A percentile compares a stretch with the other conserved stretches of the same genome.
These are phyloP conservation scores for Perizoma affinitatum DNA, from an alignment of 2,888 invertebrate genomes.

Conservation along the genomic window DNA sequence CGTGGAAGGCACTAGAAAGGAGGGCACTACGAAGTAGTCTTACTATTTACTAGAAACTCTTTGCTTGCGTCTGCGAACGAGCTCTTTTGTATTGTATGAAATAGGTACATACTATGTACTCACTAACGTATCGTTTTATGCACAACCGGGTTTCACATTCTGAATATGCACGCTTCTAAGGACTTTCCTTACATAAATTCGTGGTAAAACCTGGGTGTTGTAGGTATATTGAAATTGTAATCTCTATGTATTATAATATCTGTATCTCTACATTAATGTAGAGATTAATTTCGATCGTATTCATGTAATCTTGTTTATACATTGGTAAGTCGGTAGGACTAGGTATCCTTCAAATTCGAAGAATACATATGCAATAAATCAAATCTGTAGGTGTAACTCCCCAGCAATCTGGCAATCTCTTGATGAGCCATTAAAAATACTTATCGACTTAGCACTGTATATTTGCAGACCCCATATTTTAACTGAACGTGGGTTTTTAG, in stretches of 20 bases:
- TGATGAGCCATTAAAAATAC: conserved; percentile 23
- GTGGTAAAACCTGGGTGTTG: too few species aligned
- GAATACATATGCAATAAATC: not conserved
- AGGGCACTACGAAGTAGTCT: conserved; percentile 63
- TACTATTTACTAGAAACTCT: conserved; percentile 41
- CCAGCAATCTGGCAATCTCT: conserved; percentile 11
- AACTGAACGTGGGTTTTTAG: conserved; percentile 36
- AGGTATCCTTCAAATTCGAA: too few species aligned
- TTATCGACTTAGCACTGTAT: conserved; percentile 29
- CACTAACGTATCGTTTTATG: conserved; percentile 5
- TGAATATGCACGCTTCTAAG: conserved; percentile 8
- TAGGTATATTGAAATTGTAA: too few species aligned
- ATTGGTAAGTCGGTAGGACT: too few species aligned
- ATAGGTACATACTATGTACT: not conserved
- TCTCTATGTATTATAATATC: too few species aligned
- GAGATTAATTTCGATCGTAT: not conserved
- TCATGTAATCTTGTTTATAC: too few species aligned
- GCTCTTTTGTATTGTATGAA: conserved; percentile 17
- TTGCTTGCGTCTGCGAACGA: conserved; percentile 17
- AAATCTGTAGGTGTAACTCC: not conserved
- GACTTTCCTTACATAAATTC: not conserved
- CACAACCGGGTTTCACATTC: conserved; percentile 10
- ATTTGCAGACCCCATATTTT: conserved; percentile 34
- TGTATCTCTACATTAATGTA: too few species aligned
- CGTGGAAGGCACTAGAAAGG: conserved; percentile 52